Evolutionary conservation across 2,888 invertebrate species (phyloP).

Genomic region (Taenaris catops): DNA sequence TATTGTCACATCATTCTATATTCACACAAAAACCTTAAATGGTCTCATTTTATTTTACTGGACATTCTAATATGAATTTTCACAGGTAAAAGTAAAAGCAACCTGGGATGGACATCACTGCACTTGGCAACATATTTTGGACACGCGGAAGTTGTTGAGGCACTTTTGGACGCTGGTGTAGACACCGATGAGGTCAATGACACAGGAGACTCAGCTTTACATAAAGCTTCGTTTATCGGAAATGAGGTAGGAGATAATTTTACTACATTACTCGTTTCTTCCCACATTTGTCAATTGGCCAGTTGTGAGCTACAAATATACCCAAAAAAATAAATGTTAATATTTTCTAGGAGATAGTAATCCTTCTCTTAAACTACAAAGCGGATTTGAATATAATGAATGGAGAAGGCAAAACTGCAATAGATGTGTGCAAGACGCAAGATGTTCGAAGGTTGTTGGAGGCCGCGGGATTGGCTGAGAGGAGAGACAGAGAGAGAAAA

Average conservation of each 20-base stretch:
- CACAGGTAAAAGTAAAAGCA: slow-evolving; percentile 81
- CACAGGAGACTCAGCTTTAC: slow-evolving; percentile 82
- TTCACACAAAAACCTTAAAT: no score
- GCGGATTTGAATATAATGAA: slow-evolving; percentile 83
- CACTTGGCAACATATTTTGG: slow-evolving; percentile 85
- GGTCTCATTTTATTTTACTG: no score
- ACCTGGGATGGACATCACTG: slow-evolving; percentile 84
- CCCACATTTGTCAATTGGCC: no score
- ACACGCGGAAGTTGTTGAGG: slow-evolving; percentile 78
- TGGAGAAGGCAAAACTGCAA: slow-evolving; percentile 81
- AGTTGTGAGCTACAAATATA: not conserved
- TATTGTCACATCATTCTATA: no score
- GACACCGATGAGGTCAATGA: slow-evolving; percentile 82
- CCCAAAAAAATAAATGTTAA: not conserved
- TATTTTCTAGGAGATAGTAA: slow-evolving; percentile 78
- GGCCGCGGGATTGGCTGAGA: slow-evolving; percentile 81
- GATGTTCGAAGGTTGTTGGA: slow-evolving; percentile 77
- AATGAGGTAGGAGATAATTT: no score
- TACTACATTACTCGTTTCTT: no score
- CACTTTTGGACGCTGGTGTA: slow-evolving; percentile 76
- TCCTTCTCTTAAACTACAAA: slow-evolving; percentile 78
- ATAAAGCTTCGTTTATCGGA: slow-evolving; percentile 85
- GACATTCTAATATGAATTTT: not conserved
- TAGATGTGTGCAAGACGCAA: slow-evolving; percentile 76
- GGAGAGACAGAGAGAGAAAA: slow-evolving; percentile 69